These are phyloP conservation scores for Timandra comae DNA, from an alignment of 2,888 invertebrate species.

Conservation along the genomic window DNA sequence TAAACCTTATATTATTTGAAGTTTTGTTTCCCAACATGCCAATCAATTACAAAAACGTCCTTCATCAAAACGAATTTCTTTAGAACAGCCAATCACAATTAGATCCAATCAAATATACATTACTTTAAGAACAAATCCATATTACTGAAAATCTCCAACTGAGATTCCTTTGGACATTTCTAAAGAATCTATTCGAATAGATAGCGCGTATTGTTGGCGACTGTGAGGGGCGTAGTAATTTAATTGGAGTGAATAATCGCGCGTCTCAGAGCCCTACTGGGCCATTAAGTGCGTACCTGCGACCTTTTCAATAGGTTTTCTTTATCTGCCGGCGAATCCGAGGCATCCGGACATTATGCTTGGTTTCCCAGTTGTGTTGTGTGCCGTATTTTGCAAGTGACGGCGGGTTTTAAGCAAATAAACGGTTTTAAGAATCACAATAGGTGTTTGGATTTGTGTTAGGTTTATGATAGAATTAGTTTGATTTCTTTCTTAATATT, in stretches of 20 bases:
- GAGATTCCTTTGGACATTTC: background rate
- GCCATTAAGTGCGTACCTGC: slow-evolving; percentile 21
- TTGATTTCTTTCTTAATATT: too few species aligned
- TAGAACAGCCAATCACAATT: too few species aligned
- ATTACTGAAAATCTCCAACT: too few species aligned
- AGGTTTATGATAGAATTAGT: too few species aligned
- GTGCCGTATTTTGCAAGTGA: slow-evolving; percentile 6
- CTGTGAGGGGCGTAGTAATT: slow-evolving; percentile 13
- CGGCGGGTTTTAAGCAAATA: background rate
- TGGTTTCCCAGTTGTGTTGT: slow-evolving; percentile 25
- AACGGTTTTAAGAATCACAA: too few species aligned
- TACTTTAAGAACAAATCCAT: too few species aligned
- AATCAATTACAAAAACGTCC: too few species aligned
- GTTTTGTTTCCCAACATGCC: too few species aligned
- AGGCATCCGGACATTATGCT: slow-evolving; percentile 27
- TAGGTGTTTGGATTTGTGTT: too few species aligned
- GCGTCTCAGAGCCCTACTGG: slow-evolving; percentile 11
- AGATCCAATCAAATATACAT: too few species aligned
- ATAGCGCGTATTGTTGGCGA: slow-evolving; percentile 7
- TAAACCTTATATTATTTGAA: too few species aligned
- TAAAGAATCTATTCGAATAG: slow-evolving; percentile 5
- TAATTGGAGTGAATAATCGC: slow-evolving; percentile 18
- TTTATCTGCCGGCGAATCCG: slow-evolving; percentile 19
- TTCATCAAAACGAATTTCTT: too few species aligned
- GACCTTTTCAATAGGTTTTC: slow-evolving; percentile 21